Conservation (phyloP, 2,888 invertebrate species). For the Lithophane leautieri region DNA sequence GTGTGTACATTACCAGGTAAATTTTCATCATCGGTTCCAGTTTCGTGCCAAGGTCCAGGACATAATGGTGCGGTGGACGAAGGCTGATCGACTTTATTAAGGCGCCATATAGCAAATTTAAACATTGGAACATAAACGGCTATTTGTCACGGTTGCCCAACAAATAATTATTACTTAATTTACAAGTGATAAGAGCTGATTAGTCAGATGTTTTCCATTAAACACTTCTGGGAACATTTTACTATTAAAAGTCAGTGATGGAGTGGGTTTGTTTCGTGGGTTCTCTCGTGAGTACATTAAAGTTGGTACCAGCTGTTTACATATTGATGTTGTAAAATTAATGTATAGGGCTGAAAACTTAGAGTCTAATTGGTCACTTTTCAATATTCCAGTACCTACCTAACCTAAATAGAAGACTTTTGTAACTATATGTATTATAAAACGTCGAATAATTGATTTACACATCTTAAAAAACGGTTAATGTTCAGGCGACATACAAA, state of each 20-base stretch:
- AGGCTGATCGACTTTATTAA: conserved; percentile 40
- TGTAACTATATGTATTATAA: background rate
- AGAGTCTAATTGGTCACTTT: background rate
- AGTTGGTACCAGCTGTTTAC: background rate
- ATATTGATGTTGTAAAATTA: background rate
- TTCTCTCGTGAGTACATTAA: background rate
- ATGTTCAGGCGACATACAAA: no score
- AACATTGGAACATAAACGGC: conserved; percentile 45
- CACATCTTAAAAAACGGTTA: background rate
- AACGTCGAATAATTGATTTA: background rate
- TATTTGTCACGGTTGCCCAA: conserved; percentile 45
- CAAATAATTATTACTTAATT: conserved; percentile 59
- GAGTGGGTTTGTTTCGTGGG: background rate
- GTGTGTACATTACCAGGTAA: conserved; percentile 40
- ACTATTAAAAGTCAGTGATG: conserved; percentile 25
- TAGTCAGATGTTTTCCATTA: conserved; percentile 42
- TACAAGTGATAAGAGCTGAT: conserved; percentile 57
- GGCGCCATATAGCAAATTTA: conserved; percentile 18
- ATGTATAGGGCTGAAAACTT: background rate
- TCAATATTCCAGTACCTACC: background rate
- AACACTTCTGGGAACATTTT: conserved; percentile 38
- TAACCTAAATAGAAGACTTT: no score
- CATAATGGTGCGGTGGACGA: conserved; percentile 39
- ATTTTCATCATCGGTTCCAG: conserved; percentile 36
- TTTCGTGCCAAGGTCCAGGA: conserved; percentile 21